A percentile compares a stretch with the other conserved stretches of the same genome.
Evolutionary conservation across 2,888 invertebrate genomes (phyloP).

Genomic region (Eupsilia transversa): DNA sequence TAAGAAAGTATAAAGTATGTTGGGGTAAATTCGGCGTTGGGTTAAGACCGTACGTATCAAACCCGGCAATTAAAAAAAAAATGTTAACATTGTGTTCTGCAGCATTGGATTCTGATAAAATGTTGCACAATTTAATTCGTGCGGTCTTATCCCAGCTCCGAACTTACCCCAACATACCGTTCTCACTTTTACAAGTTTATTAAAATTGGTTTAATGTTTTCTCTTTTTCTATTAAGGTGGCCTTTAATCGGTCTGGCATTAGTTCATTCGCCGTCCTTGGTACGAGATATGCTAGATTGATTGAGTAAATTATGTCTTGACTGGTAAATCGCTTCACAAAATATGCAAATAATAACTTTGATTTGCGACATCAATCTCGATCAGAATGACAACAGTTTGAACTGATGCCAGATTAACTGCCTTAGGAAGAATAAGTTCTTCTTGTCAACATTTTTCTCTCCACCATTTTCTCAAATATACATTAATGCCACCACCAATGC

Average conservation of each 20-base stretch:
- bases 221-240: background rate
- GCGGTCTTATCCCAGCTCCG: background rate
- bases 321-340: background rate
- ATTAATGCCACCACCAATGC: background rate
- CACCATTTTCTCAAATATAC: background rate
- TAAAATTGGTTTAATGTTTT: background rate
- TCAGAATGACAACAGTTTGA: constrained; percentile 12
- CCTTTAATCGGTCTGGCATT: background rate
- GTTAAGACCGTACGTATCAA: background rate
- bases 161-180: background rate
- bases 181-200: background rate
- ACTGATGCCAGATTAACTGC: background rate
- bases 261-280: too few species aligned
- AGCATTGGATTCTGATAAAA: background rate
- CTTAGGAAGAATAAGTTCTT: background rate
- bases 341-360: background rate
- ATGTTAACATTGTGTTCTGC: background rate
- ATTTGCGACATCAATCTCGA: constrained; percentile 1
- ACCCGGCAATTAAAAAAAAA: too few species aligned
- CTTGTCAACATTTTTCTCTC: too few species aligned
- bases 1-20: background rate
- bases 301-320: background rate
- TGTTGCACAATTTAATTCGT: background rate
- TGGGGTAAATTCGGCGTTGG: background rate
- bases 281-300: background rate